A percentile compares a stretch with the other conserved stretches of the same genome.
Conservation (phyloP, 2,113 vertebrate species). For the Nycticryphes semicollaris region DNA sequence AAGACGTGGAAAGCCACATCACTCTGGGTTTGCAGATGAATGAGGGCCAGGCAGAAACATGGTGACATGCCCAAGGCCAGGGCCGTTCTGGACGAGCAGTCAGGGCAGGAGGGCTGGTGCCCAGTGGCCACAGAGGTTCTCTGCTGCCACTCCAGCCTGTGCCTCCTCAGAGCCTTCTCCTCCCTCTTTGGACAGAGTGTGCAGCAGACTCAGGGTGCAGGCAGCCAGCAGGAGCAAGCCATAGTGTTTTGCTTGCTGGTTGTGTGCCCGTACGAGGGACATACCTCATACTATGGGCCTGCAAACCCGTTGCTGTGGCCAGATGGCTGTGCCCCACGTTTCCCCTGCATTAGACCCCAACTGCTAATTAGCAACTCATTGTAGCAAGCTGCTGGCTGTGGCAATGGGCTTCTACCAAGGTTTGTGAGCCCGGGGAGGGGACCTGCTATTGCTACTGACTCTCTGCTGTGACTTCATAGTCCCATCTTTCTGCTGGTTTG, state of each 20-base stretch:
- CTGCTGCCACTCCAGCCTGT: neutral
- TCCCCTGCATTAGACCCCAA: neutral
- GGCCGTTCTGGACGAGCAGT: neutral
- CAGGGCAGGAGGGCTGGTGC: neutral
- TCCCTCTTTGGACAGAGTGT: neutral
- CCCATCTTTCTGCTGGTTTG: neutral
- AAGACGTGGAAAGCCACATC: neutral
- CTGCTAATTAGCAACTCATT: neutral
- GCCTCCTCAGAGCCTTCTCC: neutral
- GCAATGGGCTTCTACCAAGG: rapidly evolving
- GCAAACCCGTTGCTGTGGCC: neutral
- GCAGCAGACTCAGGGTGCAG: neutral
- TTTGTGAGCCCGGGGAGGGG: neutral
- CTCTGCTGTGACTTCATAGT: neutral
- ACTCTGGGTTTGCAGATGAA: neutral
- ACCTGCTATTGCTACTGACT: rapidly evolving
- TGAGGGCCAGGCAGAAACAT: neutral
- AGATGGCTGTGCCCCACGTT: neutral
- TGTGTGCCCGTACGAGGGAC: rapidly evolving
- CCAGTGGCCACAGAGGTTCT: neutral
- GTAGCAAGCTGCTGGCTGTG: rapidly evolving
- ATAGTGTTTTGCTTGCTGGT: rapidly evolving
- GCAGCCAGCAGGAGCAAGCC: neutral
- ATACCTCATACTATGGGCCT: neutral
- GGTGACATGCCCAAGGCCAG: neutral